Evolutionary conservation across 1,140 invertebrate species (phyloP), one percentile per base, ranked within the genome.

Genomic region (Euglossa dilemma): DNA sequence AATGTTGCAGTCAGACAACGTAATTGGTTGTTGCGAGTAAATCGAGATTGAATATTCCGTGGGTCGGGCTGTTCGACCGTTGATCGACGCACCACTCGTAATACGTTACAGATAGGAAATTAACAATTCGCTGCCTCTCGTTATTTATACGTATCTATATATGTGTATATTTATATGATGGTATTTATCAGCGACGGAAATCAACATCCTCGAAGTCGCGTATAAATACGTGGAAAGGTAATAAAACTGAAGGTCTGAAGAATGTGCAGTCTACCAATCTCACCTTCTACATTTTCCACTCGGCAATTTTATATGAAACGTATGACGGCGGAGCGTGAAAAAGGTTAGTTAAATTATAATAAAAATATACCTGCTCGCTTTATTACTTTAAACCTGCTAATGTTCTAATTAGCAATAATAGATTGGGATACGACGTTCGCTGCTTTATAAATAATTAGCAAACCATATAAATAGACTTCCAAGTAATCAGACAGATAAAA

Each of bases 11-110:
- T 25, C 12, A n/a, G 45, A 47, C 18, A 69, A n/a, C n/a, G 45
- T 69, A 69, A 47, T 69, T 69, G 67, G 43, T 69, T 47, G 67
- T 43, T 63, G 25, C 14, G 61, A 63, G 28, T 63, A 63, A 63
- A 63, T 63, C 61, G 61, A 63, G 61, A 63, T 36, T 28, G 61
- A 63, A 63, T 63, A 36, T 28, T 63, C 25, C 16, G 28, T 28
- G 25, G 28, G 61, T 16, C 18, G 6, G 28, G 16, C 16, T 63
- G 25, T 28, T 36, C 28, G 61, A 25, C 61, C 28, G 14, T 63
- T 63, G 61, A 63, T 63, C 61, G 28, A 63, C 28, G 16, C 25
- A 28, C 3, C 28, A 20, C 61, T 20, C 61, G 12, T 63, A 63
- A 63, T 28, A 25, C 16, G 61, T 63, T 63, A 28, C 61, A 36